Percentiles rank a stretch among this genome's conserved stretches.
Evolutionary conservation across 2,113 vertebrate species (phyloP).

Genomic region (Hypocryptadius cinnamomeus): DNA sequence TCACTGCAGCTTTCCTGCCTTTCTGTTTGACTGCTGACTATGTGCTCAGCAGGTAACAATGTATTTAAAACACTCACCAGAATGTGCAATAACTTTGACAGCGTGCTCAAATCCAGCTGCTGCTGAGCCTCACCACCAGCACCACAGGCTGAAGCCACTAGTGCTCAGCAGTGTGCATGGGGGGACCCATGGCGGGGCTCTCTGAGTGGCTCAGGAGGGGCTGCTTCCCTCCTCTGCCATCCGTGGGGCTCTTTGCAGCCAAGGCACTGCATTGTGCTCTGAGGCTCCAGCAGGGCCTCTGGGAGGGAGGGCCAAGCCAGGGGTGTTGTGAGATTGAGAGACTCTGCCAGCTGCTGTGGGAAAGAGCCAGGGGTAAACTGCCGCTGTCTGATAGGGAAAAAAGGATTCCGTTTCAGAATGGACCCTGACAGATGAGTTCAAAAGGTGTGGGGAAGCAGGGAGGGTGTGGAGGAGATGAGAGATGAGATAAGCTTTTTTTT

Average conservation of each 20-base stretch:
- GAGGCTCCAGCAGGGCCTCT: neutral
- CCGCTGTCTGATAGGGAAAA: neutral
- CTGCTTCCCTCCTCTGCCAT: neutral
- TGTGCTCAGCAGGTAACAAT: slow-evolving; percentile 30
- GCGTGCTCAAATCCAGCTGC: neutral
- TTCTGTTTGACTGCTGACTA: neutral
- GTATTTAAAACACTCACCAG: slow-evolving; percentile 10
- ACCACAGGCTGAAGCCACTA: slow-evolving; percentile 39
- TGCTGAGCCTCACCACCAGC: neutral
- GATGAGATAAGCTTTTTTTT: neutral
- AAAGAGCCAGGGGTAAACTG: slow-evolving; percentile 34
- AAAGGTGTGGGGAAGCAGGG: slow-evolving; percentile 4
- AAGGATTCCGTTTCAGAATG: slow-evolving; percentile 8
- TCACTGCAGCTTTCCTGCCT: neutral
- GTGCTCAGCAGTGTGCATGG: neutral
- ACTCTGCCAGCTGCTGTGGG: neutral
- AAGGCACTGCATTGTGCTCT: neutral
- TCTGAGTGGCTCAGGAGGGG: neutral
- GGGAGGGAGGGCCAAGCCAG: neutral
- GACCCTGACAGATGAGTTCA: slow-evolving; percentile 46
- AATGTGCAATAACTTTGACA: slow-evolving; percentile 53
- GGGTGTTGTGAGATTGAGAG: neutral
- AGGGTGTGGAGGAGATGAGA: neutral
- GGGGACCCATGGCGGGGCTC: neutral
- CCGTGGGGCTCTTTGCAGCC: neutral